Percentiles rank a stretch among this genome's conserved stretches.
phyloP scores from a whole-genome alignment of 2,888 invertebrate genomes.

The Euplexia lucipara region DNA sequence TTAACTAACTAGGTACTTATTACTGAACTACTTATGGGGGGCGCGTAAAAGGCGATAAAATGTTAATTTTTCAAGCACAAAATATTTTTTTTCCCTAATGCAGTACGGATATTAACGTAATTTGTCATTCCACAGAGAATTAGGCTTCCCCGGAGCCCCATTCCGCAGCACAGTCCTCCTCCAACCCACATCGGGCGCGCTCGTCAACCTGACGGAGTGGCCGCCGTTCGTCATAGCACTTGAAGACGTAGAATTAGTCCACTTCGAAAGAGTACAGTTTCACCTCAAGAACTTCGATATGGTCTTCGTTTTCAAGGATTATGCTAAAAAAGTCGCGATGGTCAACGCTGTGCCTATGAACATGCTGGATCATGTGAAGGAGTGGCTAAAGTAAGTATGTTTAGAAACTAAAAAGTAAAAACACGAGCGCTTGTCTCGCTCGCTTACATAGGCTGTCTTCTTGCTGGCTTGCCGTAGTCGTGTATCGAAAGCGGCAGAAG shows the following conservation, averaged over 20 bases:
- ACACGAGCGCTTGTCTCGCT: too few relatives aligned
- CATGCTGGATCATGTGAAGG: constrained; percentile 99
- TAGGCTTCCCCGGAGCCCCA: constrained; percentile 99
- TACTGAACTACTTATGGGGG: too few relatives aligned
- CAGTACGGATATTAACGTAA: too few relatives aligned
- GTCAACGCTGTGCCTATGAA: constrained; percentile 99
- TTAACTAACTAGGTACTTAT: too few relatives aligned
- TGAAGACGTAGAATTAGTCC: constrained; percentile 99
- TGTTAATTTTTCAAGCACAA: too few relatives aligned
- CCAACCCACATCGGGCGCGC: constrained; percentile 99
- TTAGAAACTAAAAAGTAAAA: neutral
- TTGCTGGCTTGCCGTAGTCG: too few relatives aligned
- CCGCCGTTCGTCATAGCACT: constrained; percentile 99
- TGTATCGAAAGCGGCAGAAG: too few relatives aligned
- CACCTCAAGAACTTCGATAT: constrained; percentile 99
- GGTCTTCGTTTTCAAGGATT: constrained; percentile 99
- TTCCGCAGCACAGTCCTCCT: constrained; percentile 98
- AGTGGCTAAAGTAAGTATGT: constrained; percentile 97
- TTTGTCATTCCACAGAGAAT: constrained; percentile 91
- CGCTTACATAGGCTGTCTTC: too few relatives aligned
- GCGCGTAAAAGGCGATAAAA: too few relatives aligned
- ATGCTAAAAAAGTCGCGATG: constrained; percentile 98
- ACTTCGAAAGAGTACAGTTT: constrained; percentile 99
- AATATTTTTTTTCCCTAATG: too few relatives aligned
- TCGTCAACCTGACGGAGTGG: constrained; percentile 99